phyloP scores from a whole-genome alignment of 2,888 invertebrate genomes.

The Chirona hameri region DNA sequence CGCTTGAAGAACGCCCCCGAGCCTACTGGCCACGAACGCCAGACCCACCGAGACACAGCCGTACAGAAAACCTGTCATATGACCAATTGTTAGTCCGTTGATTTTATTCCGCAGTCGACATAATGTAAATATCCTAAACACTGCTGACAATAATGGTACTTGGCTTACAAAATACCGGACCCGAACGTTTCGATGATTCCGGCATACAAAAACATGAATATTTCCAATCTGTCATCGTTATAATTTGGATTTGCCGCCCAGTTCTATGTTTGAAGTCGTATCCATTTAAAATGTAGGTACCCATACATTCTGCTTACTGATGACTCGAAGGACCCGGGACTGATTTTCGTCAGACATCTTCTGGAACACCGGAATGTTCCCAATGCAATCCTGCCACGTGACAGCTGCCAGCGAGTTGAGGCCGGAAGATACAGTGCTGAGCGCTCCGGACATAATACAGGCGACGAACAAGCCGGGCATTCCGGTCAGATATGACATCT shows the following conservation, averaged over 20 bases:
- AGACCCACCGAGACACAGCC: slow-evolving; percentile 71
- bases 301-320: slow-evolving; percentile 49
- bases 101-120: too few species aligned
- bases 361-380: slow-evolving; percentile 43
- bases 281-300: too few species aligned
- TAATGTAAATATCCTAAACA: too few species aligned
- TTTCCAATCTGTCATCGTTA: too few species aligned
- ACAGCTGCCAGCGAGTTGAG: slow-evolving; percentile 81
- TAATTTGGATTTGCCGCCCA: too few species aligned
- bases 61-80: slow-evolving; percentile 50
- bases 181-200: too few species aligned
- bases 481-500: slow-evolving; percentile 57
- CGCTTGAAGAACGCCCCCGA: slow-evolving; percentile 79
- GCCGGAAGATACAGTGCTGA: slow-evolving; percentile 53
- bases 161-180: too few species aligned
- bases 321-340: slow-evolving; percentile 64
- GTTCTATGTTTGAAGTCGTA: too few species aligned
- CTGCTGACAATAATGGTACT: too few species aligned
- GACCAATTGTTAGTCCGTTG: background rate
- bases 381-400: slow-evolving; percentile 81
- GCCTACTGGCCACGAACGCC: slow-evolving; percentile 62
- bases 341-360: slow-evolving; percentile 43
- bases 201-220: too few species aligned
- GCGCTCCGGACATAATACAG: slow-evolving; percentile 85
- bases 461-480: slow-evolving; percentile 87